These are phyloP conservation scores for Irena cyanogastra DNA, from an alignment of 2,113 vertebrate genomes.

Conservation along the genomic window DNA sequence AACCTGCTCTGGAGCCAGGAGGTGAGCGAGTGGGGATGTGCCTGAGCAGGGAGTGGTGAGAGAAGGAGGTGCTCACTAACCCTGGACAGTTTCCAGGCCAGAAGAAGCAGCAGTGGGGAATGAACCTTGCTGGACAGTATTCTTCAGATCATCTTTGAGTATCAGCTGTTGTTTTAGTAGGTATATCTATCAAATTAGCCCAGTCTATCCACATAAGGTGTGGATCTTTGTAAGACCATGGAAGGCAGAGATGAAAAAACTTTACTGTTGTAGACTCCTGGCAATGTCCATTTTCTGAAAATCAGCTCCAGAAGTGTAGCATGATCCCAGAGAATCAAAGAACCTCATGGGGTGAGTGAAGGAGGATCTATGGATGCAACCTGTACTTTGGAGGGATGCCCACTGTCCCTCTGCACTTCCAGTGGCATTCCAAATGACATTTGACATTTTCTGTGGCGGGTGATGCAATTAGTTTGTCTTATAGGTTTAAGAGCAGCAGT, in stretches of 20 bases:
- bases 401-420: not conserved
- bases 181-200: not conserved
- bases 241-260: not conserved
- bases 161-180: not conserved
- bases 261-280: not conserved
- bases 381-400: not conserved
- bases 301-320: not conserved
- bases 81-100: not conserved
- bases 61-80: not conserved
- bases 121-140: not conserved
- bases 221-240: not conserved
- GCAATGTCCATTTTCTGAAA: not conserved
- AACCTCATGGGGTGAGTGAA: not conserved
- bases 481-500: not conserved
- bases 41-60: not conserved
- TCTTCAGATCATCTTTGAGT: not conserved
- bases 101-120: not conserved
- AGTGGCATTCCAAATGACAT: not conserved
- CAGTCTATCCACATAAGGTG: not conserved
- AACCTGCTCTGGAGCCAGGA: not conserved
- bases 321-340: not conserved
- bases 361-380: not conserved
- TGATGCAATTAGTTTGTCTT: not conserved
- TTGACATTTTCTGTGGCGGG: not conserved
- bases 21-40: accelerated